These are phyloP conservation scores for Enteromius paludinosus DNA, from an alignment of 2,797 vertebrate species.

Conservation along the genomic window DNA sequence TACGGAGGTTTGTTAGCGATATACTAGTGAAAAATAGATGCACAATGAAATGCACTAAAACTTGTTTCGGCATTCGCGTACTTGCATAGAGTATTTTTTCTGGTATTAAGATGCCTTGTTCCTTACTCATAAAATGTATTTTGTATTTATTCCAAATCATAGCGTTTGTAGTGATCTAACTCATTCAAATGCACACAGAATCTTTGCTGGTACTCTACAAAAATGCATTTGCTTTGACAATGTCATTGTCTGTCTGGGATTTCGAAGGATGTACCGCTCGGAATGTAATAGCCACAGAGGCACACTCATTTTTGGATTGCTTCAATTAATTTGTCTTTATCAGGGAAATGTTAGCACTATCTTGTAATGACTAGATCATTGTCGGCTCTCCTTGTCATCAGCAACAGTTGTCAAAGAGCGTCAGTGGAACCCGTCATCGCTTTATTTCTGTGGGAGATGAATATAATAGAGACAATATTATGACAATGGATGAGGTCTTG, in stretches of 20 bases:
- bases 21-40: not conserved
- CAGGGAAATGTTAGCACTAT: conserved; percentile 41
- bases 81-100: conserved; percentile 3
- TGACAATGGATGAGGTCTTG: conserved; percentile 2
- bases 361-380: conserved; percentile 58
- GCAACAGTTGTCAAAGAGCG: conserved; percentile 49
- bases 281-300: conserved; percentile 38
- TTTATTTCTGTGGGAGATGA: conserved; percentile 38
- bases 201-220: conserved; percentile 31
- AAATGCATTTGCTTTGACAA: conserved; percentile 44
- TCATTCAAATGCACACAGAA: conserved; percentile 33
- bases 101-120: not conserved
- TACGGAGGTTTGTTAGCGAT: not conserved
- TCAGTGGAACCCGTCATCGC: conserved; percentile 38
- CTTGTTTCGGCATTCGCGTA: not conserved
- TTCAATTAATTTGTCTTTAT: conserved; percentile 52
- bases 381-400: conserved; percentile 45
- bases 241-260: conserved; percentile 18
- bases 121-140: conserved; percentile 21
- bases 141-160: conserved; percentile 62
- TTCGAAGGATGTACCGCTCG: conserved; percentile 32
- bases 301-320: conserved; percentile 37
- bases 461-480: conserved; percentile 17
- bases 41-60: not conserved
- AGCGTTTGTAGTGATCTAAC: not conserved